A percentile compares a stretch with the other conserved stretches of the same genome.
phyloP scores from a whole-genome alignment of 23 tunicate species.

The Oikopleura dioica region DNA sequence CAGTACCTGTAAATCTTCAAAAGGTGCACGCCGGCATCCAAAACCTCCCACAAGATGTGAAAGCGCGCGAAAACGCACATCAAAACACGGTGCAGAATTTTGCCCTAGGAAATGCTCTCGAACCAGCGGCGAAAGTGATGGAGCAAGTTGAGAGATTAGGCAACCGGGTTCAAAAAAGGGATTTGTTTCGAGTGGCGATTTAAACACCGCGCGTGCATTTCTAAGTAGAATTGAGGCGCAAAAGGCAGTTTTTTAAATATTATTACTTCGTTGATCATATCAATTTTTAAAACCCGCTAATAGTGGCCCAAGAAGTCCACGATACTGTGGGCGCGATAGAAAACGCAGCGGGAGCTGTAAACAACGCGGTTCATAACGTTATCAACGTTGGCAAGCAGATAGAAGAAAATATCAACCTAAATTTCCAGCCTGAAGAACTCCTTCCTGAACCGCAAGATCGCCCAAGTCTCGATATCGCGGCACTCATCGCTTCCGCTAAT shows the following conservation, averaged over 20 bases:
- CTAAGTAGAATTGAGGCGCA: not conserved
- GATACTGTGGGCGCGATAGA: not conserved
- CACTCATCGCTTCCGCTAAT: not conserved
- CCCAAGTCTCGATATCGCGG: not conserved
- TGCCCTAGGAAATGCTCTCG: no score
- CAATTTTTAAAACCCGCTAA: not conserved
- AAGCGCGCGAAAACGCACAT: no score
- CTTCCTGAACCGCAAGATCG: not conserved
- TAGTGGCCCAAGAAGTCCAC: not conserved
- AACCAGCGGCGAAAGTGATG: no score
- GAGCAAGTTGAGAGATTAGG: no score
- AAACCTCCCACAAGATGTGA: no score
- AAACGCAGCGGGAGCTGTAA: not conserved
- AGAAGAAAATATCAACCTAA: no score
- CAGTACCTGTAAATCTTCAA: no score
- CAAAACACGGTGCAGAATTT: no score
- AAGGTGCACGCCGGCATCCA: no score
- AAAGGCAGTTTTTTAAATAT: not conserved
- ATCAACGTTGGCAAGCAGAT: not conserved
- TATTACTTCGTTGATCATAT: not conserved
- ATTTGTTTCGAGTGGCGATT: no score
- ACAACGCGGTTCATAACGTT: not conserved
- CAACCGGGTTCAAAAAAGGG: no score
- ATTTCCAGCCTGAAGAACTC: not conserved
- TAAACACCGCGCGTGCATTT: no score